Evolutionary conservation across 2,113 vertebrate species (phyloP).

Genomic region (Anarrhichthys ocellatus): DNA sequence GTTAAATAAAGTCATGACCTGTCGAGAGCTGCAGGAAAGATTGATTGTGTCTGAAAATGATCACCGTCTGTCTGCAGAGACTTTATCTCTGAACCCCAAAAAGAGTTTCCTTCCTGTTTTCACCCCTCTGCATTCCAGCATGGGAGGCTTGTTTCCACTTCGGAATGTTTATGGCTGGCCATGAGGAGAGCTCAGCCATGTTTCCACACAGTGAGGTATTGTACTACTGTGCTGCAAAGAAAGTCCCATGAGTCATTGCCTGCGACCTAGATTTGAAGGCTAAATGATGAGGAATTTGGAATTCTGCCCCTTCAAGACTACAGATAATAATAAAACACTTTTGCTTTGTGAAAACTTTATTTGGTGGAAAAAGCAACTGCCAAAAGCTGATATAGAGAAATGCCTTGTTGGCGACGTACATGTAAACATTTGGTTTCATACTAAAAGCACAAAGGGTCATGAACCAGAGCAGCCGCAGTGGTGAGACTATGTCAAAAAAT

Average conservation of each 20-base stretch:
- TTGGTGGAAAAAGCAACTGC: conserved; percentile 16
- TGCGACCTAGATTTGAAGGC: conserved; percentile 16
- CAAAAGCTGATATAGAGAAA: neutral
- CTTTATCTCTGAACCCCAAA: conserved; percentile 30
- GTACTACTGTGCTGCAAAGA: neutral
- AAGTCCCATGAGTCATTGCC: neutral
- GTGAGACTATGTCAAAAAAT: neutral
- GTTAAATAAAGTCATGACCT: conserved; percentile 21
- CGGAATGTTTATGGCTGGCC: conserved; percentile 47
- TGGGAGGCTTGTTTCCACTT: conserved; percentile 16
- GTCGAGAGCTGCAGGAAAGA: conserved; percentile 16
- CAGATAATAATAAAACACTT: neutral
- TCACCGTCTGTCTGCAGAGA: conserved; percentile 26
- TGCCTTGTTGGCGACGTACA: neutral
- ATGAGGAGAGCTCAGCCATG: conserved; percentile 6
- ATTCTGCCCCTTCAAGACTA: neutral
- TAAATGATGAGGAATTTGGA: neutral
- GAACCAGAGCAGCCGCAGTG: conserved; percentile 8
- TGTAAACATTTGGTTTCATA: conserved; percentile 40
- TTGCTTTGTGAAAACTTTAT: conserved; percentile 20
- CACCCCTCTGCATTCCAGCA: conserved; percentile 2
- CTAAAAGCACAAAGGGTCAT: neutral
- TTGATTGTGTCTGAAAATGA: conserved; percentile 16
- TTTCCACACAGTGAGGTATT: conserved; percentile 33
- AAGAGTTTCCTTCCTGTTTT: conserved; percentile 19